phyloP scores from a whole-genome alignment of 2,888 invertebrate species.

The Macrosoma leucophasiata region DNA sequence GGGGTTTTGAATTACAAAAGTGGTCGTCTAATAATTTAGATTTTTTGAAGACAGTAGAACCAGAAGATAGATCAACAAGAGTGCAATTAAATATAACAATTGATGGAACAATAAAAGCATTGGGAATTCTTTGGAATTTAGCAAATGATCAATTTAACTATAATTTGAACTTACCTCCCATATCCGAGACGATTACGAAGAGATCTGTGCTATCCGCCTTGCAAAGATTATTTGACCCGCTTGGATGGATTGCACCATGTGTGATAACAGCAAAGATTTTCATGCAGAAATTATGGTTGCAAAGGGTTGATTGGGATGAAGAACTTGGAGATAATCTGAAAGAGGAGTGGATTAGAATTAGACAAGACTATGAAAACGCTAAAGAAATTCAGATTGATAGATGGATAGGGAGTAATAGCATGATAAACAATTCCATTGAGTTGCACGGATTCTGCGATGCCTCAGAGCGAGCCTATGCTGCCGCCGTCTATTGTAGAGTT shows the following conservation, averaged over 20 bases:
- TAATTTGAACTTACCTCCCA: slow-evolving; percentile 7
- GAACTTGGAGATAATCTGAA: slow-evolving; percentile 11
- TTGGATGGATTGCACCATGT: slow-evolving; percentile 29
- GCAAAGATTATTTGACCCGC: slow-evolving; percentile 23
- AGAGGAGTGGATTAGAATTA: slow-evolving; percentile 20
- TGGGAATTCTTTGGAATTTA: slow-evolving; percentile 26
- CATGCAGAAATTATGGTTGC: slow-evolving; percentile 25
- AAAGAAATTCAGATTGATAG: slow-evolving; percentile 8
- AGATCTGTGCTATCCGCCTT: slow-evolving; percentile 23
- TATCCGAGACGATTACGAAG: slow-evolving; percentile 22
- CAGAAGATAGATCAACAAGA: slow-evolving; percentile 6
- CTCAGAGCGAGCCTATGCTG: slow-evolving; percentile 24
- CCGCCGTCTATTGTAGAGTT: slow-evolving; percentile 24
- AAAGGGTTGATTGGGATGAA: slow-evolving; percentile 12
- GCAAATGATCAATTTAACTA: slow-evolving; percentile 23
- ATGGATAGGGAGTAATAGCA: slow-evolving; percentile 12
- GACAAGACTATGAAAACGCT: slow-evolving; percentile 4
- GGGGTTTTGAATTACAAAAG: slow-evolving; percentile 24
- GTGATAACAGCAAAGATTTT: slow-evolving; percentile 26
- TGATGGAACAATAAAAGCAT: slow-evolving; percentile 23
- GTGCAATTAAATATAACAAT: slow-evolving; percentile 22
- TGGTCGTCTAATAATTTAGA: slow-evolving; percentile 23
- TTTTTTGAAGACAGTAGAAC: slow-evolving; percentile 17
- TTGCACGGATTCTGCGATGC: slow-evolving; percentile 25
- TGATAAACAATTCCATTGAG: slow-evolving; percentile 2